Conservation (phyloP, 2,888 invertebrate genomes). For the Leptinotarsa rubiginosa region DNA sequence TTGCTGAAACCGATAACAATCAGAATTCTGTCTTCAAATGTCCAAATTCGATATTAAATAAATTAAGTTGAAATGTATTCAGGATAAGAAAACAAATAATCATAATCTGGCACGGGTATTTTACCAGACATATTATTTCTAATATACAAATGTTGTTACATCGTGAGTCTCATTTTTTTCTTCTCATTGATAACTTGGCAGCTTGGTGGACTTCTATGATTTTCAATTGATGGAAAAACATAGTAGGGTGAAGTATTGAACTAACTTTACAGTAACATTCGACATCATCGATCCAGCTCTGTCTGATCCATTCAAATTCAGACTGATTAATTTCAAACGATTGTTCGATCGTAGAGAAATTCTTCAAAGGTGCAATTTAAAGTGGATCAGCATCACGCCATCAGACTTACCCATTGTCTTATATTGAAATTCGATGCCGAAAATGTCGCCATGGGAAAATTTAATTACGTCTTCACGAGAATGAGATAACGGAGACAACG, state of each 20-base stretch:
- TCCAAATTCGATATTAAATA: no score
- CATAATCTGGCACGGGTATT: no score
- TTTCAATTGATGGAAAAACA: no score
- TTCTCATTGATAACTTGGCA: no score
- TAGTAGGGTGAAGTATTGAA: neutral
- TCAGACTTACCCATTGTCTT: constrained; percentile 17
- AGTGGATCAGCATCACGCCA: constrained; percentile 15
- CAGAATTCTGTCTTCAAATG: no score
- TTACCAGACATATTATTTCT: no score
- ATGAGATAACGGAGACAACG: constrained; percentile 1
- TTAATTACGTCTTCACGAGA: constrained; percentile 12
- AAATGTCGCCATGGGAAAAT: constrained; percentile 10
- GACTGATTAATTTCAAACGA: constrained; percentile 11
- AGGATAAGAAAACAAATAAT: no score
- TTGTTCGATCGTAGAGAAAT: constrained; percentile 12
- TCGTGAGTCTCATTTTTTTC: no score
- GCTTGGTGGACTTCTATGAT: no score
- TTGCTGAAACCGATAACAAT: no score
- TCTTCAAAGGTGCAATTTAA: constrained; percentile 18
- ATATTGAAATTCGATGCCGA: constrained; percentile 10
- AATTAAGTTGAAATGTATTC: no score
- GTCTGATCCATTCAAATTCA: constrained; percentile 7
- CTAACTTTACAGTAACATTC: neutral
- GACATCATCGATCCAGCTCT: neutral
- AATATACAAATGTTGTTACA: no score